Evolutionary conservation across 30 jellyfish, hydroid and myxozoan species (phyloP).

Genomic region (Hydractinia echinata): DNA sequence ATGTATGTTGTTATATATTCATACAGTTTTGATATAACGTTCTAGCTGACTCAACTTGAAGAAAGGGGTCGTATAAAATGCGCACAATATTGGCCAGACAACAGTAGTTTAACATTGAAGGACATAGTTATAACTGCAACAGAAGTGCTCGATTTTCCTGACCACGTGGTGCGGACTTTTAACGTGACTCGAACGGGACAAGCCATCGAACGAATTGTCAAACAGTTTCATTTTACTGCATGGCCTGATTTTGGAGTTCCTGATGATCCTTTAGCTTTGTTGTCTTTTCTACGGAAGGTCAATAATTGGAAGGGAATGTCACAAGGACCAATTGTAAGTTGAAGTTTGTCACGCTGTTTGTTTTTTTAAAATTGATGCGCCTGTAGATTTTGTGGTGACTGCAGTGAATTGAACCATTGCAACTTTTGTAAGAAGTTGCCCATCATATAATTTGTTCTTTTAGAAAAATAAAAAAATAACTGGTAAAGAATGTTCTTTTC

Average conservation of each 20-base stretch:
- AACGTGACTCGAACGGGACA: constrained; percentile 83
- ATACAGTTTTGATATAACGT: background rate
- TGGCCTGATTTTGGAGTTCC: constrained; percentile 99
- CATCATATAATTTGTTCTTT: no score
- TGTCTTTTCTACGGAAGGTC: constrained; percentile 68
- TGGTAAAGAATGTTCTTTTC: background rate
- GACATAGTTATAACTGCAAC: constrained; percentile 62
- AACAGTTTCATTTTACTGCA: constrained; percentile 81
- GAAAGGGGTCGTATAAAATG: constrained; percentile 92
- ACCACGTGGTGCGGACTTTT: constrained; percentile 70
- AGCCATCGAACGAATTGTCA: constrained; percentile 67
- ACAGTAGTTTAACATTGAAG: constrained; percentile 54
- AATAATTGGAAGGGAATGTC: constrained; percentile 64
- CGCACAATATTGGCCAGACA: constrained; percentile 95
- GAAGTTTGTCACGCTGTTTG: no score
- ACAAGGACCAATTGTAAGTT: constrained; percentile 49
- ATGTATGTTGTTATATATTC: background rate
- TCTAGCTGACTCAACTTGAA: constrained; percentile 66
- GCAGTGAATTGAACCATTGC: no score
- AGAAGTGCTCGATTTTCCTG: constrained; percentile 76
- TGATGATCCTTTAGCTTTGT: constrained; percentile 66
- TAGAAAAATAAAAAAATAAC: no score
- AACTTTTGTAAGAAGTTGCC: no score
- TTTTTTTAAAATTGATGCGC: no score
- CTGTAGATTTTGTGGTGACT: no score